phyloP scores from a whole-genome alignment of 2,113 vertebrate genomes.

The Sciurus niger region DNA sequence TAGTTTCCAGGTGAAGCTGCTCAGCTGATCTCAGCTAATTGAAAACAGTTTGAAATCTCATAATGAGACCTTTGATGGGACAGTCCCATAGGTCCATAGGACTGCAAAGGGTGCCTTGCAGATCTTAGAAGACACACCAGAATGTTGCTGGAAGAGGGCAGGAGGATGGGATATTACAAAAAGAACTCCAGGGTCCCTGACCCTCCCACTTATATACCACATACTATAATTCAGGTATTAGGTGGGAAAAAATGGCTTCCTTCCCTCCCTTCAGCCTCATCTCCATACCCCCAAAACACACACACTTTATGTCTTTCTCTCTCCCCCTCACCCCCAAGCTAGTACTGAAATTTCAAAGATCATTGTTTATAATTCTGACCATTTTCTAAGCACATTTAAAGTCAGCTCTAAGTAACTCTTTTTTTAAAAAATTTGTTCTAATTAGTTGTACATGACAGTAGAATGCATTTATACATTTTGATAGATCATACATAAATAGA shows the following conservation, averaged over 20 bases:
- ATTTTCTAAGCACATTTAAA: slow-evolving; percentile 14
- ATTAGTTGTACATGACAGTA: too few relatives aligned
- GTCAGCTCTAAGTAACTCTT: neutral
- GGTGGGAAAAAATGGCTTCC: neutral
- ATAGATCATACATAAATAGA: too few relatives aligned
- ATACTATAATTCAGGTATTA: neutral
- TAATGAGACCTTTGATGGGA: neutral
- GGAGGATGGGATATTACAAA: neutral
- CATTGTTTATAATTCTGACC: neutral
- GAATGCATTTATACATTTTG: too few relatives aligned
- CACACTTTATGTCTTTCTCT: too few relatives aligned
- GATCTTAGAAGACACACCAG: neutral
- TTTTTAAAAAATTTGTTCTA: too few relatives aligned
- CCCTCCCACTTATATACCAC: neutral
- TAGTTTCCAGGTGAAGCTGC: neutral
- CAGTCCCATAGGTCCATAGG: neutral
- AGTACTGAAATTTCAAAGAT: neutral
- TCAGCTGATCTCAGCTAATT: slow-evolving; percentile 74
- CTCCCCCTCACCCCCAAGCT: neutral
- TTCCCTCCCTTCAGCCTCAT: neutral
- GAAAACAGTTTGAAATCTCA: slow-evolving; percentile 53
- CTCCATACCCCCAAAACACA: neutral
- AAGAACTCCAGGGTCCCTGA: neutral
- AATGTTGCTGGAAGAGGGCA: neutral
- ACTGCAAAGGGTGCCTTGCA: neutral